A percentile compares a stretch with the other conserved stretches of the same genome.
These are phyloP conservation scores for Sinocyclocheilus rhinocerous DNA, from an alignment of 2,113 vertebrate species.

Conservation along the genomic window DNA sequence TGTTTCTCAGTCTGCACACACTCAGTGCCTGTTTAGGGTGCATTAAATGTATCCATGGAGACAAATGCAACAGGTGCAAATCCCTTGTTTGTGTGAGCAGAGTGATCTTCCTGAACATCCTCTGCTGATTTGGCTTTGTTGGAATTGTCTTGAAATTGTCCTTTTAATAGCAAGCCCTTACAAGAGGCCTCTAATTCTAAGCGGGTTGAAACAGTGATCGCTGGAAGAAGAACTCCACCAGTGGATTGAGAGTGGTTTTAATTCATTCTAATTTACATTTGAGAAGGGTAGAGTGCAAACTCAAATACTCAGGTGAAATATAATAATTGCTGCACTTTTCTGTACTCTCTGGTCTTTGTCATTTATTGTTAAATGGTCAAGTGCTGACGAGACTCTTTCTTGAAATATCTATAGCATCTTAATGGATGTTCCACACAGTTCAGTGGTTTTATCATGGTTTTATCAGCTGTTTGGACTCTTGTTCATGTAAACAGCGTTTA, in stretches of 20 bases:
- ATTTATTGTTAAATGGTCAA: neutral
- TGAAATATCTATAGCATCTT: neutral
- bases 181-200: neutral
- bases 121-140: conserved; percentile 29
- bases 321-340: neutral
- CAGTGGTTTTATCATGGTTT: no score
- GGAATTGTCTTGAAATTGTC: conserved; percentile 18
- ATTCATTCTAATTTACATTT: neutral
- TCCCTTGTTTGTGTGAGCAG: conserved; percentile 20
- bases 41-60: conserved; percentile 49
- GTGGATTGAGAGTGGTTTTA: neutral
- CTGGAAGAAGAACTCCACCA: conserved; percentile 1
- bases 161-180: conserved; percentile 1
- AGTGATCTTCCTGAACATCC: conserved; percentile 40
- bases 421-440: no score
- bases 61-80: conserved; percentile 53
- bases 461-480: no score
- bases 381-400: neutral
- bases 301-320: neutral
- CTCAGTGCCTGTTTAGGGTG: conserved; percentile 22
- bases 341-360: neutral
- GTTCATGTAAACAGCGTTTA: no score
- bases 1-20: neutral
- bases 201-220: neutral
- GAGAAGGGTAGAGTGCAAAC: neutral